Evolutionary conservation across 35 echinoderm and acorn worm genomes (phyloP), one percentile per base, ranked within the genome.

Genomic region (Ophiothrix spiculata): DNA sequence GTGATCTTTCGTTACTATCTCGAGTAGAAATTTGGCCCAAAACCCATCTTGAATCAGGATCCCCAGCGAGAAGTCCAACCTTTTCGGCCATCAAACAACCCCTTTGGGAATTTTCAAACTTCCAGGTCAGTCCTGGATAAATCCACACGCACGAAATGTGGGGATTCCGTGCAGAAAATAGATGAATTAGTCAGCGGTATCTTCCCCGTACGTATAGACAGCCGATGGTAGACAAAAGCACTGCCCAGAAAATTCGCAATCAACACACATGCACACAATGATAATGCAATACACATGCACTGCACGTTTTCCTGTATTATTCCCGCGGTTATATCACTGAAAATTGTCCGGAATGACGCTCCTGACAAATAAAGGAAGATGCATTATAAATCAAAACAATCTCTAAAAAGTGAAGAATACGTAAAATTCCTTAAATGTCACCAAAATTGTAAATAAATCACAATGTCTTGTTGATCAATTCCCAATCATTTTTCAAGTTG

Each of bases 1-100:
- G 54, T 54, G 63, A 60, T 32, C 81, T 54, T 32, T 36, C 54
- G 81, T 31, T 60, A 13, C 40, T 69, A 37, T 84, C 81, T 64
- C 81, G 42, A 37, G 81, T 84, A 23, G 56, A 40, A 23, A 84
- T 54, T 15, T 34, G 31, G 31, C 63, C 45, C 33, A 84, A 60
- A 33, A 84, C 35, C 81, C 42, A 60, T 33, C 81, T 45, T 36
- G 81, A 54, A 15, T 84, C 60, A 69, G 60, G 60, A 69, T 69
- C 60, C 60, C 60, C 60, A 28, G 60, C 60, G 60, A 69, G 60
- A 69, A 69, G 29, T 69, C 60, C 60, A 69, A 69, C 60, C 60
- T 69, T 69, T 69, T 69, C 60, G 60, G 60, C 60, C 60, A 69
- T 69, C 60, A 69, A 49, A 69, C 60, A 69, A 69, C 60, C 60